These are phyloP conservation scores for Drosophila subpulchrella DNA, from an alignment of 1,140 invertebrate species.

Conservation along the genomic window DNA sequence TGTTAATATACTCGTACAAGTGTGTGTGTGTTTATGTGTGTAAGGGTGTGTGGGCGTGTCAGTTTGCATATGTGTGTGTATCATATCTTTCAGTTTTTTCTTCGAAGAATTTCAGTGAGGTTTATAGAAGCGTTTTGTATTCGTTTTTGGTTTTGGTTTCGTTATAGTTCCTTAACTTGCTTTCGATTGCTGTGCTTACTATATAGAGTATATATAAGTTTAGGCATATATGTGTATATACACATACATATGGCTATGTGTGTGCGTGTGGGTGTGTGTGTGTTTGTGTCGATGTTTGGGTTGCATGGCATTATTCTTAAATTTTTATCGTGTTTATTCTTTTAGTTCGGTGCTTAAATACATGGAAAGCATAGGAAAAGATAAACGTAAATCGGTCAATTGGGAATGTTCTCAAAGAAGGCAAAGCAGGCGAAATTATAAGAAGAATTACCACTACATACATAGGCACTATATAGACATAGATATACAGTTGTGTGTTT, in stretches of 20 bases:
- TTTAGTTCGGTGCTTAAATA: constrained; percentile 32
- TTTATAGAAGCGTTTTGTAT: constrained; percentile 73
- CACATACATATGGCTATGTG: constrained; percentile 24
- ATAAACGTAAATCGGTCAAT: constrained; percentile 29
- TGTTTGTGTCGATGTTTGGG: background rate
- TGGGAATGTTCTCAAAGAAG: constrained; percentile 16
- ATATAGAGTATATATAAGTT: constrained; percentile 52
- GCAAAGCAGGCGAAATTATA: constrained; percentile 39
- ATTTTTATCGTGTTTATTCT: constrained; percentile 6
- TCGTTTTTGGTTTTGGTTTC: constrained; percentile 34
- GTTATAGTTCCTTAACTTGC: constrained; percentile 50
- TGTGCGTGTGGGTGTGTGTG: constrained; percentile 10
- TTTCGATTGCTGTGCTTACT: constrained; percentile 67
- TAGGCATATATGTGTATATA: constrained; percentile 43
- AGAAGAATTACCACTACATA: constrained; percentile 14
- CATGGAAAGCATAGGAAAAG: constrained; percentile 36
- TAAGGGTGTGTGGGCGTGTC: constrained; percentile 3
- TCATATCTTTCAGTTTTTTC: constrained; percentile 34
- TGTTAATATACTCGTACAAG: constrained; percentile 47
- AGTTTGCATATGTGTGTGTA: constrained; percentile 29
- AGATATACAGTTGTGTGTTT: constrained; percentile 11
- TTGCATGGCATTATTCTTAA: constrained; percentile 30
- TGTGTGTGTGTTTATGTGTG: constrained; percentile 20
- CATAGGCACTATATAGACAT: constrained; percentile 13
- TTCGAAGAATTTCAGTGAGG: constrained; percentile 84